Base-by-base conservation (phyloP, 2,797 vertebrate species). In the Pseudotriccus pelzelni region DNA sequence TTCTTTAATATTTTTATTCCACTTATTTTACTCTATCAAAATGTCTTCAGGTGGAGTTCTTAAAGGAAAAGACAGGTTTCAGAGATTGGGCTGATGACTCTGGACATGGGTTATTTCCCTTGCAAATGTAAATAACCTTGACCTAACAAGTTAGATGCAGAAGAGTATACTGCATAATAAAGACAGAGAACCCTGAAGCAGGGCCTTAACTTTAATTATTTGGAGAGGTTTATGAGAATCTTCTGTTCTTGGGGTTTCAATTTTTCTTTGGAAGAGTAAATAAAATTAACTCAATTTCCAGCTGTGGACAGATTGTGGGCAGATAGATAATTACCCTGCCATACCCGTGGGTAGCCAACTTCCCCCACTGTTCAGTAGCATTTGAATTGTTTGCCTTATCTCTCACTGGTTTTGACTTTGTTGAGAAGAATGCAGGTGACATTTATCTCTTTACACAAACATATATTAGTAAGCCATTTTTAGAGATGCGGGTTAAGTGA, bases 221-320 rank as follows among this genome's bases (percentile, higher is more conserved):
- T 90, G 25, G 37, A 55, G 15, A 83, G 36, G 34, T 93, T 95
- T 91, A 92, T 84, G 66, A 60, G 73, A 90, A 68, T 92, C 17
- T 73, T 85, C 47, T 94, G 7, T 91, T 93, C 69, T 92, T 75
- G 20, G 43, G 37, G 32, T 64, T 90, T 96, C 73, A n/a, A 46
- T 96, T 96, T 95, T 39, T 87, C 36, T 91, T 91, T 87, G 72
- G 79, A 90, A 94, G 22, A 89, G 69, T 96, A 97, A 97, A 97
- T 94, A 96, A 94, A 95, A 87, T 84, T 90, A 89, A 70, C 34
- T 86, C 77, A 62, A 50, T 81, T 95, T 93, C 87, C 81, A 96
- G 72, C 87, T 95, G 81, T 78, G 87, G 85, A 47, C 49, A 89
- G 84, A 79, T 73, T 96, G 80, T 79, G 70, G 91, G 30, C 72